These are phyloP conservation scores for Alloplasta piceator DNA, from an alignment of 2,888 invertebrate genomes.

Conservation along the genomic window DNA sequence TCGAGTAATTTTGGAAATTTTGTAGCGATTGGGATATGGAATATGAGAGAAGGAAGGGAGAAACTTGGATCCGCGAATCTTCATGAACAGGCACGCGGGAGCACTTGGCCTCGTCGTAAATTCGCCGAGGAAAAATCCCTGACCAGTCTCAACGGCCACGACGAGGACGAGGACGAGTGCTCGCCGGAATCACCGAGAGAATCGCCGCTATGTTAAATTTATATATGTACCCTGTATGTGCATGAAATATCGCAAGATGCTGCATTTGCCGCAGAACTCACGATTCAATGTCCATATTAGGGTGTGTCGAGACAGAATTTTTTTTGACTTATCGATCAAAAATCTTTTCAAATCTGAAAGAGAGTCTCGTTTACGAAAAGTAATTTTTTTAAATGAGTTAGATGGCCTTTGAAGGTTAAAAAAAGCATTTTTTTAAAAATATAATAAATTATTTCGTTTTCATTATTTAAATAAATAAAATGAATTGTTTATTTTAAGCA, in stretches of 20 bases:
- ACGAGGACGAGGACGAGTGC: conserved; percentile 45
- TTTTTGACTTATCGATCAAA: too few relatives aligned
- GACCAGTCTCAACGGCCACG: conserved; percentile 56
- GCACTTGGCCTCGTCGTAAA: conserved; percentile 59
- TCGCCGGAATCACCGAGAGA: conserved; percentile 49
- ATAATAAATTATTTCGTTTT: too few relatives aligned
- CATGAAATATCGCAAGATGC: conserved; percentile 17
- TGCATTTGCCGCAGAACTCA: conserved; percentile 39
- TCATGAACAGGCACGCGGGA: conserved; percentile 13
- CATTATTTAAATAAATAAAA: too few relatives aligned
- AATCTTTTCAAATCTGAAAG: too few relatives aligned
- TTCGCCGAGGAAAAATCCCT: conserved; percentile 50
- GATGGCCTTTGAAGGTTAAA: too few relatives aligned
- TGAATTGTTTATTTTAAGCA: too few relatives aligned
- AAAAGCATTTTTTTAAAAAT: too few relatives aligned
- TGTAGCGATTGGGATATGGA: too few relatives aligned
- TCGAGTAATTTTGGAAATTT: too few relatives aligned
- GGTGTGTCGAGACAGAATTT: too few relatives aligned
- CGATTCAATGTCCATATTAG: neutral
- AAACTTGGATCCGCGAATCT: conserved; percentile 5
- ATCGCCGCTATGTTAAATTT: conserved; percentile 34
- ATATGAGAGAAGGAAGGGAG: conserved; percentile 2
- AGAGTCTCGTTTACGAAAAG: too few relatives aligned
- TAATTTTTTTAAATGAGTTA: too few relatives aligned
- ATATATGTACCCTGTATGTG: conserved; percentile 13